A percentile compares a stretch with the other conserved stretches of the same genome.
Evolutionary conservation across 2,113 vertebrate species (phyloP).

Genomic region (Anseranas semipalmata): DNA sequence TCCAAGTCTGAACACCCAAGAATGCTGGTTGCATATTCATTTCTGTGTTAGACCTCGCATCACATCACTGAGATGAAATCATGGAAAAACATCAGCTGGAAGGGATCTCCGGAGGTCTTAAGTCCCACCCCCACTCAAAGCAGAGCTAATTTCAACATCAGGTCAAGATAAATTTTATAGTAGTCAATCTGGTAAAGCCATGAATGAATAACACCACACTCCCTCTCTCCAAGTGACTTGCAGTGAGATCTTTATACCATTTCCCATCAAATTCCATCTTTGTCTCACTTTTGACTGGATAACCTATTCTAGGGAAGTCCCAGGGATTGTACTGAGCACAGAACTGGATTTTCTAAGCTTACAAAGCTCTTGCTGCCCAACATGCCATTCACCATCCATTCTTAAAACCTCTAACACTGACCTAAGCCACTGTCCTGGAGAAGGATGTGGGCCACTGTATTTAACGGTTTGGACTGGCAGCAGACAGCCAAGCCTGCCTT

Average conservation of each 20-base stretch:
- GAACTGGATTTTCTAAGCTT: not conserved
- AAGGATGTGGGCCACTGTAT: fast-evolving
- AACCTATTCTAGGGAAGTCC: not conserved
- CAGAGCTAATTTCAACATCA: not conserved
- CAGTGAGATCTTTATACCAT: not conserved
- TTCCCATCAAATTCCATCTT: not conserved
- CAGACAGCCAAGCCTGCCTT: not conserved
- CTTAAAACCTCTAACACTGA: not conserved
- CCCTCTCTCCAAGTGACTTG: not conserved
- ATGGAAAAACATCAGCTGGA: not conserved
- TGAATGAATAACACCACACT: not conserved
- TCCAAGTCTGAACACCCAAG: not conserved
- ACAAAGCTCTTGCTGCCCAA: not conserved
- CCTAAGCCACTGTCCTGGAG: not conserved
- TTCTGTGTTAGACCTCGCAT: not conserved
- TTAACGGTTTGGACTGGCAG: not conserved
- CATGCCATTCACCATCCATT: not conserved
- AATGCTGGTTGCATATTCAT: not conserved
- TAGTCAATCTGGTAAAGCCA: not conserved
- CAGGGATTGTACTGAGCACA: not conserved
- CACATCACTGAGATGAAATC: not conserved
- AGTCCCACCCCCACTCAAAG: not conserved
- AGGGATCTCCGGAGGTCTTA: not conserved
- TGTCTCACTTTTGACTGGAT: not conserved
- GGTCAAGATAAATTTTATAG: not conserved